Conservation (phyloP, 92 coral and sea anemone species). For the Parazoanthus swiftii region DNA sequence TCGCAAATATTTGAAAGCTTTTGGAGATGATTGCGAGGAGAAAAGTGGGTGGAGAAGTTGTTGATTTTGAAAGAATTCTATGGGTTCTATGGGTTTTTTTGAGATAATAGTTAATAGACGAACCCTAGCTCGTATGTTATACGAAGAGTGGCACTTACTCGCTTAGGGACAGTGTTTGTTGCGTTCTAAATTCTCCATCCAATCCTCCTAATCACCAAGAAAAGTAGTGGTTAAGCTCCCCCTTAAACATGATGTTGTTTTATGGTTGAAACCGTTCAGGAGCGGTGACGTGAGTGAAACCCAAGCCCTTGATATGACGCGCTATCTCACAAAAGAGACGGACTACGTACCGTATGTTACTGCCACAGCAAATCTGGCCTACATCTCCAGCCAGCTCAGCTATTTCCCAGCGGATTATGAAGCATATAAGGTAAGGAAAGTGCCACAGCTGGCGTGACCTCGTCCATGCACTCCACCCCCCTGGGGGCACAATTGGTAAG, state of each 20-base stretch:
- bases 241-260: neutral
- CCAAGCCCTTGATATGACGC: slow-evolving; percentile 56
- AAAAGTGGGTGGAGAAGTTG: no score
- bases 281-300: slow-evolving; percentile 50
- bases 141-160: no score
- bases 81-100: no score
- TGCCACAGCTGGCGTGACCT: neutral
- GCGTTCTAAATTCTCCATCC: no score
- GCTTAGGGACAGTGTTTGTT: no score
- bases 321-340: slow-evolving; percentile 55
- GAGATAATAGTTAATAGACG: no score
- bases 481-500: neutral
- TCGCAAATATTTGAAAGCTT: no score
- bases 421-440: slow-evolving; percentile 53
- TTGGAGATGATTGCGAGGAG: no score
- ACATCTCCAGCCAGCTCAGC: slow-evolving; percentile 52
- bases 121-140: no score
- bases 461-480: neutral
- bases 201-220: no score
- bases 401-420: slow-evolving; percentile 40
- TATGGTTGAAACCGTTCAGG: slow-evolving; percentile 32
- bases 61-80: no score
- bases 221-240: no score
- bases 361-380: slow-evolving; percentile 49
- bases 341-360: slow-evolving; percentile 59